Evolutionary conservation across 2,888 invertebrate genomes (phyloP).

Genomic region (Rotaria sp.): DNA sequence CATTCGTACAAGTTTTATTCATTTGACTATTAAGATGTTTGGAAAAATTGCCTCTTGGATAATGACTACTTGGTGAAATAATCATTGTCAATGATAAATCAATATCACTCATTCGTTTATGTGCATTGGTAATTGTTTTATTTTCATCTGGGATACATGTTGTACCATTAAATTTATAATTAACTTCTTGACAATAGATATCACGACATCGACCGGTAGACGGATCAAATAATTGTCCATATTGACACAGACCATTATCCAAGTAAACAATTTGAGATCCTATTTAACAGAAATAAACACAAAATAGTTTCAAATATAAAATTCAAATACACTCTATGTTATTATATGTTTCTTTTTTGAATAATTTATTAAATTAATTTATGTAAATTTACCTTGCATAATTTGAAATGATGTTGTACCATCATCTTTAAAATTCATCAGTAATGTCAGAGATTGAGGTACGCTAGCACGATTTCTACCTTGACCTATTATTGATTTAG

Average conservation of each 20-base stretch:
- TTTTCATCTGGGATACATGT: constrained; percentile 31
- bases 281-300: not conserved
- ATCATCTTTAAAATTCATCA: constrained; percentile 39
- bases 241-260: constrained; percentile 34
- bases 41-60: not conserved
- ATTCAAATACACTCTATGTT: too few species aligned
- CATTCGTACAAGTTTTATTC: not conserved
- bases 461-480: not conserved
- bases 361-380: not conserved
- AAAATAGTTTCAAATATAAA: too few species aligned
- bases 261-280: constrained; percentile 11
- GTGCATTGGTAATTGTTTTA: not conserved
- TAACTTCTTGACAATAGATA: constrained; percentile 34
- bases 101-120: constrained; percentile 21
- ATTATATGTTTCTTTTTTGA: too few species aligned
- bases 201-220: constrained; percentile 34
- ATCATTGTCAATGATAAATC: not conserved
- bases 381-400: not conserved
- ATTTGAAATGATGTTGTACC: constrained; percentile 38
- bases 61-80: not conserved
- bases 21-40: not conserved
- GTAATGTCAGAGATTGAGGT: constrained; percentile 33
- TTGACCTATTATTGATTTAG: not conserved
- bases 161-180: constrained; percentile 15
- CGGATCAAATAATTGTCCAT: constrained; percentile 40